Evolutionary conservation across 2,797 vertebrate genomes (phyloP).

Genomic region (Peromyscus aztecus): DNA sequence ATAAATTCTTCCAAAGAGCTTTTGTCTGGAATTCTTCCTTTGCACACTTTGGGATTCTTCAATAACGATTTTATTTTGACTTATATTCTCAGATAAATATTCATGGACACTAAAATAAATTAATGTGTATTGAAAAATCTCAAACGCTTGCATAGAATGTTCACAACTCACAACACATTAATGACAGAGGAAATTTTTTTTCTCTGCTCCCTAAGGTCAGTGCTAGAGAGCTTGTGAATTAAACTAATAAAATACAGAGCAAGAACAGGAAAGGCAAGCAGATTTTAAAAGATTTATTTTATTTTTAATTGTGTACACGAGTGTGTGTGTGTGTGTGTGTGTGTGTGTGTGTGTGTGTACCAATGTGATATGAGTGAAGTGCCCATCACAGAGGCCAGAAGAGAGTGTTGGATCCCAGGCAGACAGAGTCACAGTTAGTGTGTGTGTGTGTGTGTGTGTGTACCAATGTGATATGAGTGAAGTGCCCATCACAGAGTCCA

Average conservation of each 20-base stretch:
- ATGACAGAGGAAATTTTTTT: not conserved
- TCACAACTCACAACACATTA: not conserved
- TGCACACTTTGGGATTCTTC: not conserved
- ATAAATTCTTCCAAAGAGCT: constrained; percentile 20
- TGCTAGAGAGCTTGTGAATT: not conserved
- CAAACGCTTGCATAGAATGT: not conserved
- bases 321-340: no score
- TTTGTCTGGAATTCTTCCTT: not conserved
- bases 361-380: not conserved
- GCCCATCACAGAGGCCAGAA: not conserved
- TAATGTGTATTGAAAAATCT: not conserved
- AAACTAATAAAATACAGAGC: not conserved
- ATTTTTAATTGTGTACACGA: not conserved
- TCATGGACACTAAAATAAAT: not conserved
- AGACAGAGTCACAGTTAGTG: not conserved
- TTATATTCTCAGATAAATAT: not conserved
- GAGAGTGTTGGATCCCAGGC: not conserved
- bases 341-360: not conserved
- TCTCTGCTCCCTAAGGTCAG: not conserved
- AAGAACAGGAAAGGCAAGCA: not conserved
- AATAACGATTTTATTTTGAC: not conserved
- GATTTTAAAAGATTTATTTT: not conserved
- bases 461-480: not conserved
- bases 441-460: not conserved
- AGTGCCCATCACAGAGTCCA: not conserved